phyloP scores from a whole-genome alignment of 2,797 vertebrate genomes.

The Girardinus metallicus region DNA sequence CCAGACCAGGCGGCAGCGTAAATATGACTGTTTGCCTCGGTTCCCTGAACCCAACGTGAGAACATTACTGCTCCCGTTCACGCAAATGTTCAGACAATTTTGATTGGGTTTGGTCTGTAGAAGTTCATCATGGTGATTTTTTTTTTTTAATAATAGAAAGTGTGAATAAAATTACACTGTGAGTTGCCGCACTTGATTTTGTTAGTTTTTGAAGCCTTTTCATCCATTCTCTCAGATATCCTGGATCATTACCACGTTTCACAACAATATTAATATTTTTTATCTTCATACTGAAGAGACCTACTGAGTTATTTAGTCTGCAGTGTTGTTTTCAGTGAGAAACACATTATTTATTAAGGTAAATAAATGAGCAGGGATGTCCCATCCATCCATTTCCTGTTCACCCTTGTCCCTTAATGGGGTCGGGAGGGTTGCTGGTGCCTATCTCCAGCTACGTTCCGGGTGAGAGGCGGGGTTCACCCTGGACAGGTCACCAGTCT shows the following conservation, averaged over 20 bases:
- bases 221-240: neutral
- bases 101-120: neutral
- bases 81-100: neutral
- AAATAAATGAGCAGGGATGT: no score
- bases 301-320: neutral
- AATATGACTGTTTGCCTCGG: conserved; percentile 3
- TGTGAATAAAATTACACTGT: neutral
- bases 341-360: neutral
- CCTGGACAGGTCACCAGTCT: no score
- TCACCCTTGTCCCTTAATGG: no score
- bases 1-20: conserved; percentile 34
- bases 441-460: no score
- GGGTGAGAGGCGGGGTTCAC: no score
- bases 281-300: neutral
- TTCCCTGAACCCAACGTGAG: conserved; percentile 25
- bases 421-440: no score
- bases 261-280: neutral
- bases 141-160: neutral
- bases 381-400: no score
- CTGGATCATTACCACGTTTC: neutral
- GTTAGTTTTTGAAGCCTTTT: neutral
- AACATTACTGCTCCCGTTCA: conserved; percentile 21
- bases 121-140: neutral
- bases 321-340: neutral
- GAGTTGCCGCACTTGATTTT: neutral